Base-by-base conservation (phyloP, 35 echinoderm and acorn worm genomes). In the Heliocidaris erythrogramma region DNA sequence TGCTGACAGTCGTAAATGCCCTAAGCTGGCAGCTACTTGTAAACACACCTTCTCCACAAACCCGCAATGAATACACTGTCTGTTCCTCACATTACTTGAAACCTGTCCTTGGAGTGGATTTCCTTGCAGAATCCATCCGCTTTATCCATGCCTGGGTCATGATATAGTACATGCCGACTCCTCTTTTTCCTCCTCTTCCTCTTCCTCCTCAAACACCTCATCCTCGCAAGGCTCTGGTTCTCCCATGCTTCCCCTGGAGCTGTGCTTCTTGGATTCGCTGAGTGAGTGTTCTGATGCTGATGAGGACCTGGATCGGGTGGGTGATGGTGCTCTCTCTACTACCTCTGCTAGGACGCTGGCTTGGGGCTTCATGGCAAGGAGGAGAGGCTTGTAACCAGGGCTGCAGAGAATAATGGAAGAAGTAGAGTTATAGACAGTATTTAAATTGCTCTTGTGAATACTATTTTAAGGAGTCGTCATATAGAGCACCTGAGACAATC, bases 261-360 rank as follows among this genome's bases (percentile, higher is more conserved):
- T 88, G 47, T 94, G 93, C 48, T 96, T 94, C 42, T 95, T 96
- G 92, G 90, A 95, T 61, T 98, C 97, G 31, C 31, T 52, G 48
- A 90, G 86, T 7, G 97, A 98, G 69, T 98, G 97, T 49, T 98
- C 97, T 1, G 97, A 98, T n/a, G 94, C 96, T 8, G 97, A 95
- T 7, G 97, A 98, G 49, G 97, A 96, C 59, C 93, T 48, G 49
- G 96, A 95, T 47, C 88, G 85, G 48, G 96, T 96, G 10, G 97
- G 95, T 11, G 90, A 94, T 14, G 95, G 97, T 50, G 95, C 86
- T 18, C 32, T 95, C 94, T 98, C 96, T 49, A 98, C 95, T 3
- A 96, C 93, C 32, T 98, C 94, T 4, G 95, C 94, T 18, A 98
- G 93, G 60, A 98, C 94, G 31, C 90, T 92, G n/a, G 97, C 94